phyloP scores from a whole-genome alignment of 2,888 invertebrate genomes.

The Rhogogaster chlorosoma region DNA sequence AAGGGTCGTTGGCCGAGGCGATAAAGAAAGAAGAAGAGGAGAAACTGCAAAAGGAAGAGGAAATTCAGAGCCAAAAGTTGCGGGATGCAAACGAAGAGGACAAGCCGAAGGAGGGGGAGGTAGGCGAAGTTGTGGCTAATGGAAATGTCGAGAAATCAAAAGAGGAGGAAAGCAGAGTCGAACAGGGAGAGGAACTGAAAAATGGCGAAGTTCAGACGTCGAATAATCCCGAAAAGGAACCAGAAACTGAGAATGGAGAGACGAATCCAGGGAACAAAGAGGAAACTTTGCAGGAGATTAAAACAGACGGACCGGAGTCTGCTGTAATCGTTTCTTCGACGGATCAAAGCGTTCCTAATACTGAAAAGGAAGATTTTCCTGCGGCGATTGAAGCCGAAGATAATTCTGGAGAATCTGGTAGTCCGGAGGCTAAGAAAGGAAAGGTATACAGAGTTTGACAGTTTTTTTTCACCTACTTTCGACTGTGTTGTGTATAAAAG shows the following conservation, averaged over 20 bases:
- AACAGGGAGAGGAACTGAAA: neutral
- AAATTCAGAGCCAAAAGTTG: constrained; percentile 41
- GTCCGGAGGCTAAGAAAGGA: constrained; percentile 51
- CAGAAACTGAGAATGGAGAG: neutral
- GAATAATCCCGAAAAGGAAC: neutral
- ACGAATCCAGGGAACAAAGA: neutral
- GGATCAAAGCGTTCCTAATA: neutral
- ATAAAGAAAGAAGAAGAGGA: constrained; percentile 52
- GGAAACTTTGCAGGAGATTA: constrained; percentile 23
- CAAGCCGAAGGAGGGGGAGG: constrained; percentile 47
- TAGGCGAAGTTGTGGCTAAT: neutral
- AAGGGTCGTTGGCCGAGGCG: constrained; percentile 57
- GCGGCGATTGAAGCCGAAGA: neutral
- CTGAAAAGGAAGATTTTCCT: neutral
- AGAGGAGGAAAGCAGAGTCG: neutral
- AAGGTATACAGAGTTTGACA: constrained; percentile 45
- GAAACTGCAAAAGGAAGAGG: constrained; percentile 53
- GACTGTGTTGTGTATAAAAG: neutral
- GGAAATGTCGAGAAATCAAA: neutral
- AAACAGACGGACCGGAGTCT: neutral
- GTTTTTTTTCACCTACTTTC: neutral
- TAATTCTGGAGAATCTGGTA: constrained; percentile 7
- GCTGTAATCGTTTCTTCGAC: neutral
- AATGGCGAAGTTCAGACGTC: neutral
- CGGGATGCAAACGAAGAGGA: neutral